Conservation (phyloP, 2,888 invertebrate species). For the Acleris holmiana region DNA sequence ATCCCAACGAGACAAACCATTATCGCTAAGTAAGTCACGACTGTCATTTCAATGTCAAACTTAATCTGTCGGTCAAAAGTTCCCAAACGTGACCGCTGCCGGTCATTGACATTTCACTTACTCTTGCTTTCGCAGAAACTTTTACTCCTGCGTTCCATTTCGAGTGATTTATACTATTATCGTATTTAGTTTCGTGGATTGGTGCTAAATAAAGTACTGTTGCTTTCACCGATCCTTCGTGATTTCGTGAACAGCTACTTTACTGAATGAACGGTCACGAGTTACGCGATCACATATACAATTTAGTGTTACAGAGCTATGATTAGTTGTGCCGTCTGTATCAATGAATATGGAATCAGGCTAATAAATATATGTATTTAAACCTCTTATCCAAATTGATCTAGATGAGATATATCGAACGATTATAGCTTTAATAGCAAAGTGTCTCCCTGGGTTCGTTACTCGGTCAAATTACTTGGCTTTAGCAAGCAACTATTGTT, state of each 20-base stretch:
- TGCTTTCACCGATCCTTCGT: slow-evolving; percentile 26
- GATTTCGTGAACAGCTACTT: slow-evolving; percentile 10
- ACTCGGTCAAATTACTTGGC: no score
- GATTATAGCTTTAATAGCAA: no score
- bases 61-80: slow-evolving; percentile 48
- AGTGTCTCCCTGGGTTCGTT: no score
- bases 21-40: slow-evolving; percentile 12
- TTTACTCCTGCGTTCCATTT: slow-evolving; percentile 48
- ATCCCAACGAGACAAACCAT: neutral
- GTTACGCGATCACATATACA: no score
- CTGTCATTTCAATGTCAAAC: slow-evolving; percentile 30
- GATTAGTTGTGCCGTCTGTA: no score
- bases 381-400: no score
- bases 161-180: slow-evolving; percentile 32
- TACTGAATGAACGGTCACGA: slow-evolving; percentile 3
- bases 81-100: slow-evolving; percentile 41
- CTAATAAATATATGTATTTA: no score
- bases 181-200: slow-evolving; percentile 22
- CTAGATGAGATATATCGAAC: no score
- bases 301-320: no score
- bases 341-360: no score
- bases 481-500: no score
- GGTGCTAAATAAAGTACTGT: slow-evolving; percentile 31
- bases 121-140: slow-evolving; percentile 69
- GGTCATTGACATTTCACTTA: slow-evolving; percentile 59